phyloP scores from a whole-genome alignment of 2,888 invertebrate genomes.

The Charanyca ferruginea region DNA sequence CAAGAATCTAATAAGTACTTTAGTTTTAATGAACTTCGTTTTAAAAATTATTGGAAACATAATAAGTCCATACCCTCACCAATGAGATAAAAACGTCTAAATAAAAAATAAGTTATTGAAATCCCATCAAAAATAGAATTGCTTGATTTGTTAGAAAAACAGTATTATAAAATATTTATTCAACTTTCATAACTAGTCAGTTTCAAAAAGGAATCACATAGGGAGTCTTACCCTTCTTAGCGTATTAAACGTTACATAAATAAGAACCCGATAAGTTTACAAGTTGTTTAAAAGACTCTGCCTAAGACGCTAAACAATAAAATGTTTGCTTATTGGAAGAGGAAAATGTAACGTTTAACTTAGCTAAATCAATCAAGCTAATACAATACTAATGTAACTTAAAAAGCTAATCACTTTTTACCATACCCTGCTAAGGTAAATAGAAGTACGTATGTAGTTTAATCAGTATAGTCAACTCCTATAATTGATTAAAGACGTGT shows the following conservation, averaged over 20 bases:
- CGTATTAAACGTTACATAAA: conserved; percentile 1
- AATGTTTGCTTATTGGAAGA: conserved; percentile 26
- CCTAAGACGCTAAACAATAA: no score
- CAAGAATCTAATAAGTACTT: conserved; percentile 30
- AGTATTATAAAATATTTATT: conserved; percentile 55
- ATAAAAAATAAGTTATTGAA: conserved; percentile 47
- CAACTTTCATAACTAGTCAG: conserved; percentile 29
- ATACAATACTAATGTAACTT: conserved; percentile 19
- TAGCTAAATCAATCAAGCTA: not conserved
- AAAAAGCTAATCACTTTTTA: conserved; percentile 20
- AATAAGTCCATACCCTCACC: conserved; percentile 28
- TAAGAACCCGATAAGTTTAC: conserved; percentile 1
- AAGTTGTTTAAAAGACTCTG: no score
- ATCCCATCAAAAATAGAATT: conserved; percentile 62
- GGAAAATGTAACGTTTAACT: not conserved
- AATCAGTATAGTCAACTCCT: conserved; percentile 24
- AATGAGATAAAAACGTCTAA: conserved; percentile 45
- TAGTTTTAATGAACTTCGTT: conserved; percentile 3
- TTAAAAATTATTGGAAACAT: conserved; percentile 22
- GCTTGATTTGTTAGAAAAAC: conserved; percentile 42
- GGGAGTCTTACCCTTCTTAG: conserved; percentile 10
- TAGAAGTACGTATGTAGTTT: conserved; percentile 14
- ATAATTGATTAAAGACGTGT: not conserved
- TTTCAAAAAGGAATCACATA: conserved; percentile 37
- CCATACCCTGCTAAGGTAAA: conserved; percentile 38